Conservation (phyloP, 1,140 invertebrate species). For the Drosophila paulistorum region DNA sequence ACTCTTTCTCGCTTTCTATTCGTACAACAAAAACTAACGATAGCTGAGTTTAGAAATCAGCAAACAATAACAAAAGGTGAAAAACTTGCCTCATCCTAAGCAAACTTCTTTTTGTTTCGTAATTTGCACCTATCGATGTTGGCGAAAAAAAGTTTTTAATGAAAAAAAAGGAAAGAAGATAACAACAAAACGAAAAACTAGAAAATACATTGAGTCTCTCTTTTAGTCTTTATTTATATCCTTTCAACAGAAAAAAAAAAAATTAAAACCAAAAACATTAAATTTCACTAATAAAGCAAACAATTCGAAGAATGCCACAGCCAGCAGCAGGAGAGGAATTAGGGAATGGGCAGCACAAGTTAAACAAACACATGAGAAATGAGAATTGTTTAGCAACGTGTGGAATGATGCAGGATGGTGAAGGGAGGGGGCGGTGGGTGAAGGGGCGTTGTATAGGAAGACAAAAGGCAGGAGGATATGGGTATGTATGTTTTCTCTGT, state of each 20-base stretch:
- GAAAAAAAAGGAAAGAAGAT: conserved; percentile 34
- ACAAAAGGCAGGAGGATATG: background rate
- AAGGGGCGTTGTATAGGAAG: no score
- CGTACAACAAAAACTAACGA: conserved; percentile 10
- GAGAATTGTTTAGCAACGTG: conserved; percentile 39
- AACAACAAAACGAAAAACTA: conserved; percentile 13
- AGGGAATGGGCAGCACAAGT: conserved; percentile 28
- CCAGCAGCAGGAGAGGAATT: background rate
- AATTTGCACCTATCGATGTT: conserved; percentile 78
- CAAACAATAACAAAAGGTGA: conserved; percentile 7
- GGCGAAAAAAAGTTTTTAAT: conserved; percentile 54
- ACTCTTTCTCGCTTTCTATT: no score
- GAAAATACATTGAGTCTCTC: conserved; percentile 2
- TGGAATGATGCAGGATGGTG: background rate
- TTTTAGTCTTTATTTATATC: conserved; percentile 5
- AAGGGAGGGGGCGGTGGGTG: no score
- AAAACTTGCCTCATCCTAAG: background rate
- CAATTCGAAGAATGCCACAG: conserved; percentile 58
- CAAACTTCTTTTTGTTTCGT: conserved; percentile 54
- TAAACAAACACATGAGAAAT: conserved; percentile 70
- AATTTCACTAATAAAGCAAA: conserved; percentile 79
- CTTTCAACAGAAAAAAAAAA: conserved; percentile 23
- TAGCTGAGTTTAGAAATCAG: background rate
- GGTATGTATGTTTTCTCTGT: conserved; percentile 19
- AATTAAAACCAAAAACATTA: conserved; percentile 53